phyloP scores from a whole-genome alignment of 1,140 invertebrate species.

The Venustaconcha ellipsiformis region DNA sequence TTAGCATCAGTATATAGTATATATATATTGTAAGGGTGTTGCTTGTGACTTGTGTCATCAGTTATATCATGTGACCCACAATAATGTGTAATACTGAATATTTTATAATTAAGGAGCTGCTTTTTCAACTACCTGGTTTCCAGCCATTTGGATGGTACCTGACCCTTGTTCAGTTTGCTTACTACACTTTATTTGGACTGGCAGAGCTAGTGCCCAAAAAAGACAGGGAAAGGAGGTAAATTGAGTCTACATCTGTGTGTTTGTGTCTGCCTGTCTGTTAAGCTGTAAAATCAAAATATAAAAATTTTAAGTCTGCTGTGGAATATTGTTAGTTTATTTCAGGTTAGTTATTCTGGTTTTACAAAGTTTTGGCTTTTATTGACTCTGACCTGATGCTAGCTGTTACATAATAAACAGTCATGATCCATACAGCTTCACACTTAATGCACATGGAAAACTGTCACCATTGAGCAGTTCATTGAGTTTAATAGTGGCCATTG shows the following conservation, averaged over 20 bases:
- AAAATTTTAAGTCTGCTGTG: background rate
- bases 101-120: conserved; percentile 79
- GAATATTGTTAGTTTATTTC: too few species aligned
- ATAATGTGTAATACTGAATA: background rate
- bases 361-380: too few species aligned
- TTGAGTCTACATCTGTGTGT: conserved; percentile 12
- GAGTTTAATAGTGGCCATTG: too few species aligned
- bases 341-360: too few species aligned
- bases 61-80: background rate
- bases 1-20: background rate
- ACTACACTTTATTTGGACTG: conserved; percentile 85
- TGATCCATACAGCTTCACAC: too few species aligned
- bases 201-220: conserved; percentile 79
- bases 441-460: too few species aligned
- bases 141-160: conserved; percentile 92
- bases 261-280: background rate
- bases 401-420: too few species aligned
- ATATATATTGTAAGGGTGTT: background rate
- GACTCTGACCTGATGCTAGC: too few species aligned
- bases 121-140: conserved; percentile 90
- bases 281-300: background rate
- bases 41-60: background rate
- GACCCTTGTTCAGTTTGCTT: conserved; percentile 91
- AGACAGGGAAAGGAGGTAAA: conserved; percentile 78
- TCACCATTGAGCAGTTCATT: too few species aligned